Conservation (phyloP, 2,797 vertebrate genomes). For the Salmo trutta region DNA sequence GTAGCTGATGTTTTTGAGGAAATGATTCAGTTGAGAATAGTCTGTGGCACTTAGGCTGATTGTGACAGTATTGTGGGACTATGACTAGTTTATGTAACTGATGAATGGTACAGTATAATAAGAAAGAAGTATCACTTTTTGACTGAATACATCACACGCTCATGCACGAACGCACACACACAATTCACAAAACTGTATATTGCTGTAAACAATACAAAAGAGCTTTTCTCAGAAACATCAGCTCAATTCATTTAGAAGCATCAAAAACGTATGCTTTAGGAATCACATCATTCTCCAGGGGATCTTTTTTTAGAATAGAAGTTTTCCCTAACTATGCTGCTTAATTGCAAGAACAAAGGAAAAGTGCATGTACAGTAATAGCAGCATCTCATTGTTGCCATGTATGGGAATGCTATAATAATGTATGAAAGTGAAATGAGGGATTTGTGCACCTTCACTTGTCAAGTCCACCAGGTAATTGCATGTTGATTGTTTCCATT, state of each 20-base stretch:
- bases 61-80: neutral
- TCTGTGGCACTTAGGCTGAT: neutral
- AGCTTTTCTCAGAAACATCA: conserved; percentile 31
- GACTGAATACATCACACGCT: neutral
- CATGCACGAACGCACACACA: neutral
- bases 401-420: conserved; percentile 65
- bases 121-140: neutral
- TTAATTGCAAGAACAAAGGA: conserved; percentile 60
- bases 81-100: neutral
- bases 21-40: neutral
- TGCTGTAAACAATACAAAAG: conserved; percentile 22
- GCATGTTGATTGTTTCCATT: conserved; percentile 77
- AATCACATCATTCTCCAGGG: conserved; percentile 21
- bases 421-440: conserved; percentile 47
- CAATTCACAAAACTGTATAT: conserved; percentile 19
- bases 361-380: conserved; percentile 58
- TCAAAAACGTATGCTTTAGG: conserved; percentile 39
- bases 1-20: neutral
- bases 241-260: conserved; percentile 55
- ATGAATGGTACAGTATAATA: neutral
- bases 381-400: conserved; percentile 60
- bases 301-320: conserved; percentile 26
- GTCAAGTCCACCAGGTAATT: conserved; percentile 76
- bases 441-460: conserved; percentile 72
- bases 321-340: conserved; percentile 58